Conservation (phyloP, 2,113 vertebrate species). For the Zingel zingel region DNA sequence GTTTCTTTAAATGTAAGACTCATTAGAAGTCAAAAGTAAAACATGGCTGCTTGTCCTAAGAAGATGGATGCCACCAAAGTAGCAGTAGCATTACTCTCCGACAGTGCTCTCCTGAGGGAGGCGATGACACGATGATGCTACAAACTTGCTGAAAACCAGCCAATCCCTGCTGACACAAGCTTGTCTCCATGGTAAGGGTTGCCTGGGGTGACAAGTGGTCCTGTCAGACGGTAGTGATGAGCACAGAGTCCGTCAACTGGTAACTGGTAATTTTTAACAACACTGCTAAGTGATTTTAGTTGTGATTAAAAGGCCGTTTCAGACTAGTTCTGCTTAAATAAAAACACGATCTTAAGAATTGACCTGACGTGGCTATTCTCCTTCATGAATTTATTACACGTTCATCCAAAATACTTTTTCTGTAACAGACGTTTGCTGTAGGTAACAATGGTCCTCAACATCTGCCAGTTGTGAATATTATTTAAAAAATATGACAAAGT, state of each 20-base stretch:
- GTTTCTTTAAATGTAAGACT: not conserved
- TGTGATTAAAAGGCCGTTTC: not conserved
- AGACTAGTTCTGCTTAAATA: not conserved
- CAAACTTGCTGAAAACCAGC: constrained; percentile 44
- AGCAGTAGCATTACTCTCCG: constrained; percentile 10
- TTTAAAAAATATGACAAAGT: not conserved
- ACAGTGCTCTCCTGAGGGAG: constrained; percentile 24
- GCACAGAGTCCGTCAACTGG: constrained; percentile 21
- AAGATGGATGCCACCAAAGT: not conserved
- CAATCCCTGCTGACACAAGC: constrained; percentile 28
- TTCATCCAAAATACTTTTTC: not conserved
- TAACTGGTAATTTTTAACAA: not conserved
- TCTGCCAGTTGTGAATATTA: not conserved
- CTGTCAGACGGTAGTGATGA: constrained; percentile 50
- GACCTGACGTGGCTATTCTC: not conserved
- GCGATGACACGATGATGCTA: constrained; percentile 16
- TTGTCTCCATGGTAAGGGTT: constrained; percentile 68
- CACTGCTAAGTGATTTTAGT: not conserved
- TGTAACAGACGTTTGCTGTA: not conserved
- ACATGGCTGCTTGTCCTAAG: not conserved
- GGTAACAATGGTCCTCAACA: not conserved
- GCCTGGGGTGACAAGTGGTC: constrained; percentile 60
- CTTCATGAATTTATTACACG: not conserved
- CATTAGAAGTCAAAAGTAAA: constrained; percentile 2
- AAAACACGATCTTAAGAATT: not conserved